Evolutionary conservation across 2,797 vertebrate genomes (phyloP), one percentile per base, ranked within the genome.

Genomic region (Halcyon leucocephala): DNA sequence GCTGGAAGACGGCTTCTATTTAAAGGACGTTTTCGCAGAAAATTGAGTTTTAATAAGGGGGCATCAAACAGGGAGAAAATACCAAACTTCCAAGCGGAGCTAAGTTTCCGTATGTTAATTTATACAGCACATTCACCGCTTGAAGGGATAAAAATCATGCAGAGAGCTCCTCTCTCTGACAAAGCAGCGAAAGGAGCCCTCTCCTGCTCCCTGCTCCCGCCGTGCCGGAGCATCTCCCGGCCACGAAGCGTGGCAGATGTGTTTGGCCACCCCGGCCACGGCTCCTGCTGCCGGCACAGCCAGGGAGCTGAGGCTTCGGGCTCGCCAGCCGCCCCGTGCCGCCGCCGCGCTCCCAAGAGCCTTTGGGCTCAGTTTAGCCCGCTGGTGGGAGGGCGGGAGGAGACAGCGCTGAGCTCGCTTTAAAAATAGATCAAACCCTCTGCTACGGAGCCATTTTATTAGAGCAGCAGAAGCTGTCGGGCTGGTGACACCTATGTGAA

Each of bases 21-120:
- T 95, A 92, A 95, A 92, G 81, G 82, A 82, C 62, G 26, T 92
- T 91, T 90, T 95, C 87, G 89, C 77, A 91, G 95, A 96, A 96
- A 97, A 97, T 85, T 37, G 87, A 94, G 95, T 93, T 93, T 90
- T 95, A 97, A 97, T 95, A 97, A 87, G 93, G 85, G 94, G 86
- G 94, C 80, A 94, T 96, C 90, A 86, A 96, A 93, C 65, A 62
- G 85, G 93, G 74, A 95, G 93, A 96, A 96, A 96, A 96, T 46
- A 83, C 91, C 72, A 10, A 88, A 95, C 78, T 88, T 90, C 76
- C 91, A 93, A 91, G 73, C 6, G 18, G 42, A 78, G 92, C 37
- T 39, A 58, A 92, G 94, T 89, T 92, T 92, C 92, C 19, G 1
- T 62, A 37, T 78, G 94, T 79, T 95, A 86, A 96, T 95, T 92